Base-by-base conservation (phyloP, 1,140 invertebrate species). In the Arion vulgaris region DNA sequence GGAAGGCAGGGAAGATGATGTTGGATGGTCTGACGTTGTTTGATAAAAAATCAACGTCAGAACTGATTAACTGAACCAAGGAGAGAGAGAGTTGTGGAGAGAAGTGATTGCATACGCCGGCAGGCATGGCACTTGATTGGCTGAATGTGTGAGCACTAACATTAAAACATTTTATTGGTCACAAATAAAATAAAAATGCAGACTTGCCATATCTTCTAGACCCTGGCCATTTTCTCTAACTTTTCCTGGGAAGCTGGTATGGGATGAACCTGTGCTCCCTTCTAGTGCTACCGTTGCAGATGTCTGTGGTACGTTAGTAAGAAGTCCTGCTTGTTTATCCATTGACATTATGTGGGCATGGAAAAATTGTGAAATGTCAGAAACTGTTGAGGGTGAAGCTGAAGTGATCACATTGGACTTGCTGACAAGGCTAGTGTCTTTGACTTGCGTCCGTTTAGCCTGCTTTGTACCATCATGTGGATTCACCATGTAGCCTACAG, bases 401-500 rank as follows among this genome's bases (percentile, higher is more conserved):
- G 32, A 71, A 26, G 36, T 39, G 1, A 78, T 53, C 36, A 36
- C 23, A n/a, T 17, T 51, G 38, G 28, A 66, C 32, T 62, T 78
- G 39, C 28, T 34, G 7, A 53, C 45, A n/a, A 15, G 17, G 39
- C 51, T 51, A 34, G 2, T 57, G 28, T 78, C 38, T 26, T 62
- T 81, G 26, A 34, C 4, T 0, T 28, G 51, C 0, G 38, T 26
- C 32, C 39, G 23, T 34, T 81, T 80, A 1, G 41, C n/a, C 62
- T 80, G 62, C 5, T 39, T 38, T n/a, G n/a, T 23, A 57, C 39
- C 62, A 26, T 80, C 78, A 36, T 15, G 34, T 28, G 78, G 49
- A 36, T 62, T 81, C 49, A 81, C 72, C 49, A 81, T 81, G 28
- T 81, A 81, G 4, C 80, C 80, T n/a, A 81, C 80, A 26, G 80